Evolutionary conservation across 2,797 vertebrate species (phyloP), one percentile per base, ranked within the genome.

Genomic region (Jordanella pulchra): DNA sequence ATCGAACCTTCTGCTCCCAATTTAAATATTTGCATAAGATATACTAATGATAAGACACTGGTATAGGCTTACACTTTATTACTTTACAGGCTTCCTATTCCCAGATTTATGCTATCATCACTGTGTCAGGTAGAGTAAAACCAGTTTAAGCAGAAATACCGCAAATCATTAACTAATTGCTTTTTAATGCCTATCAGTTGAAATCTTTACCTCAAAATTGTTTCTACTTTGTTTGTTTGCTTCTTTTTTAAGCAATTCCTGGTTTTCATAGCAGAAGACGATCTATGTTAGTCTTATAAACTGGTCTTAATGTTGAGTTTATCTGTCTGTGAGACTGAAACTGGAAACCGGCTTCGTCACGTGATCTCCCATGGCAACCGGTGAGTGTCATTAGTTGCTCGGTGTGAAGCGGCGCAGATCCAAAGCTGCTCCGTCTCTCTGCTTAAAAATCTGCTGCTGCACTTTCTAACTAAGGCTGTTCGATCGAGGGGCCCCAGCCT

Each of bases 341-440:
- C 44, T 61, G 84, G 89, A 93, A 83, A 91, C 90, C 86, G 77
- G 85, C 82, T 86, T 86, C n/a, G 89, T 94, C 92, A 94, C 91
- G 93, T 95, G 93, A 88, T 81, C 82, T 89, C 80, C 87, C 94
- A 93, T 96, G 90, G 96, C 93, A 96, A 97, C 96, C 81, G 35
- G 58, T 60, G 55, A 82, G 88, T 90, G 87, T 93, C 89, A 89
- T 87, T 88, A 78, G 89, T 84, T 84, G 78, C 65, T 75, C 89
- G 76, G 39, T 28, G 79, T 68, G 12, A 51, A 86, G 77, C 67
- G 71, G 76, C 56, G 86, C 75, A 67, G 83, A 77, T 35, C 71
- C 77, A 30, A 63, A 69, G 66, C 65, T 48, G 32, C 21, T 61
- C 58, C 32, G 58, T 42, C 12, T 54, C 47, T 79, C 77, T 18